Base-by-base conservation (phyloP, 2,888 invertebrate species). In the Eumerus sabulonum region DNA sequence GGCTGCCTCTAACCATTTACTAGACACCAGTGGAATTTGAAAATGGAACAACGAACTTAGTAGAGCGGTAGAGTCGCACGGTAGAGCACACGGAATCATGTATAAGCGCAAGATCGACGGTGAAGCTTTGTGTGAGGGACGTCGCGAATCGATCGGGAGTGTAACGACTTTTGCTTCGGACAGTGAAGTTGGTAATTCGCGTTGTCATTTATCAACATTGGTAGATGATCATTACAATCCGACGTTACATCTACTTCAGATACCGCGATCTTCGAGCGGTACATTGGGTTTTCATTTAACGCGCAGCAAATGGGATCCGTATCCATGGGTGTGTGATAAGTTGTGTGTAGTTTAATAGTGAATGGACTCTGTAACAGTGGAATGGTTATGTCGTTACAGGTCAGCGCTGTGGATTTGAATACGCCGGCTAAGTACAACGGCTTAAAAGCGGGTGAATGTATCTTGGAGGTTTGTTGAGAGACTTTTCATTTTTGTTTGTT, bases 251-350 rank as follows among this genome's bases (percentile, higher is more conserved):
- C 76, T 86, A 36, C 84, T 96, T 9, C 90, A 91, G 82, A 89
- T 93, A 1, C 91, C 91, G 3, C 91, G 92, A 84, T 91, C 91
- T 47, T 90, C 91, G 57, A 84, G 83, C 17, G 91, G 91, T 64
- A 91, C 92, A 1, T 91, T 93, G 45, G 95, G 95, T 0, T 94
- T 95, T 86, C 91, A 94, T 76, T 89, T 95, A 42, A 93, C 94
- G 0, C 91, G 94, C 82, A 93, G 93, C 5, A 91, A 94, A 73
- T 95, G 94, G 94, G 95, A 95, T 87, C 94, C 94, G 0, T 95
- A 95, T 88, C 94, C 95, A 17, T 95, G 95, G 94, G 93, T 94
- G 84, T 87, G 88, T 85, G 74, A 44, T 50, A 18, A 40, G 9
- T 40, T 40, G 1, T 50, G 35, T 11, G 60, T 45, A n/a, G 59